Conservation (phyloP, 2,113 vertebrate genomes). For the Oxyruncus cristatus region DNA sequence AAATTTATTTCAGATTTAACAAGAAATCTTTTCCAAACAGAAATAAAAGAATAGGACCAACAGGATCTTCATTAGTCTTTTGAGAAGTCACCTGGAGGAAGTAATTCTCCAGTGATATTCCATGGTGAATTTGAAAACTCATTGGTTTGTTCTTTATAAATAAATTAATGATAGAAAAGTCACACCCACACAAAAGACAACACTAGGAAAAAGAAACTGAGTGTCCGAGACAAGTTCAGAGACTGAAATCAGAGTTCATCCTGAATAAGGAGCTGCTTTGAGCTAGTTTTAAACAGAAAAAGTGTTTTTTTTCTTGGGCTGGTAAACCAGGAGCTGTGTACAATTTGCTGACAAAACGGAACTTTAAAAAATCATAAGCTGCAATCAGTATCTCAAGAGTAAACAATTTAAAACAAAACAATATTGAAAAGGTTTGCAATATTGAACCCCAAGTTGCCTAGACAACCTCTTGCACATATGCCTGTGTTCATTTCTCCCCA, state of each 20-base stretch:
- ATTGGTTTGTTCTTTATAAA: not conserved
- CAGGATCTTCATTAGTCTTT: not conserved
- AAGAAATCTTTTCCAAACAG: not conserved
- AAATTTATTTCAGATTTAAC: not conserved
- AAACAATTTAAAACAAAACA: not conserved
- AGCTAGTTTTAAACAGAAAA: not conserved
- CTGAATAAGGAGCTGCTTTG: not conserved
- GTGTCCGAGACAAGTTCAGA: not conserved
- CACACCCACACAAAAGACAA: not conserved
- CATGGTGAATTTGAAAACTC: not conserved
- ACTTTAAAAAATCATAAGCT: not conserved
- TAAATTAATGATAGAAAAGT: not conserved
- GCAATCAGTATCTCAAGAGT: not conserved
- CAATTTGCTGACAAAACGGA: not conserved
- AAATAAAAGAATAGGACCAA: not conserved
- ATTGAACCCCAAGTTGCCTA: not conserved
- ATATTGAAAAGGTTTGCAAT: not conserved
- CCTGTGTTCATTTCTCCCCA: not conserved
- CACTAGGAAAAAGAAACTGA: not conserved
- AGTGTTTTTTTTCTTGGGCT: not conserved
- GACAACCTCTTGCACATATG: not conserved
- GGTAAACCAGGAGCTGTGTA: not conserved
- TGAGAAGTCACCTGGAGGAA: not conserved
- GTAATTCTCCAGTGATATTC: not conserved
- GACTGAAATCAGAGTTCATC: not conserved